Conservation (phyloP, 2,888 invertebrate species). For the Drosophila helvetica region DNA sequence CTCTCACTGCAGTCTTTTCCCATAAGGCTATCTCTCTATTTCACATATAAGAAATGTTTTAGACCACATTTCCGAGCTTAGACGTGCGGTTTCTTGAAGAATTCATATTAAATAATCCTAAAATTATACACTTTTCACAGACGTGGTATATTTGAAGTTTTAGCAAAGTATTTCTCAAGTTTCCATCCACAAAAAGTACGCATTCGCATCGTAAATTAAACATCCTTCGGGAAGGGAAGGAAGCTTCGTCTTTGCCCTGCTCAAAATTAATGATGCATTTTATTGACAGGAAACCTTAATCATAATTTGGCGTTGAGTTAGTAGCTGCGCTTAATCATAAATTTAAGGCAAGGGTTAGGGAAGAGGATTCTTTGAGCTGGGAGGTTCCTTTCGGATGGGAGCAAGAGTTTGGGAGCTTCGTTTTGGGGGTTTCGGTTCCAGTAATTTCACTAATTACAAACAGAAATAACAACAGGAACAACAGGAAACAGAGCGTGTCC, state of each 20-base stretch:
- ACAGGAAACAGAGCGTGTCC: slow-evolving; percentile 8
- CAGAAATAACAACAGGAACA: slow-evolving; percentile 40
- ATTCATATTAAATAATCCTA: no score
- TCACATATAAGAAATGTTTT: no score
- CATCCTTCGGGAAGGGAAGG: no score
- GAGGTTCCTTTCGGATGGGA: no score
- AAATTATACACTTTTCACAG: no score
- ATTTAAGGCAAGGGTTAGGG: neutral
- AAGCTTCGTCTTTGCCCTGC: neutral
- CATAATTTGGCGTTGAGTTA: slow-evolving; percentile 34
- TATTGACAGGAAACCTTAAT: slow-evolving; percentile 41
- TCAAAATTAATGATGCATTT: slow-evolving; percentile 49
- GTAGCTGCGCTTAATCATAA: neutral
- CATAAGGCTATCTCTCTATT: no score
- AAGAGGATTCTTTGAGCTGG: no score
- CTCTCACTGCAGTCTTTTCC: no score
- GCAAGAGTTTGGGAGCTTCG: neutral
- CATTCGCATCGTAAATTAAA: neutral
- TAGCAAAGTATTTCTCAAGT: neutral
- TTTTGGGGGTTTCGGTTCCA: neutral
- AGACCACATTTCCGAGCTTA: no score
- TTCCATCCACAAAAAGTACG: neutral
- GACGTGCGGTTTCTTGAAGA: no score
- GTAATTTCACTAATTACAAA: slow-evolving; percentile 59
- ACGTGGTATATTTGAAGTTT: neutral